Evolutionary conservation across 1,140 invertebrate species (phyloP), one percentile per base, ranked within the genome.

Genomic region (Drosophila tristis): DNA sequence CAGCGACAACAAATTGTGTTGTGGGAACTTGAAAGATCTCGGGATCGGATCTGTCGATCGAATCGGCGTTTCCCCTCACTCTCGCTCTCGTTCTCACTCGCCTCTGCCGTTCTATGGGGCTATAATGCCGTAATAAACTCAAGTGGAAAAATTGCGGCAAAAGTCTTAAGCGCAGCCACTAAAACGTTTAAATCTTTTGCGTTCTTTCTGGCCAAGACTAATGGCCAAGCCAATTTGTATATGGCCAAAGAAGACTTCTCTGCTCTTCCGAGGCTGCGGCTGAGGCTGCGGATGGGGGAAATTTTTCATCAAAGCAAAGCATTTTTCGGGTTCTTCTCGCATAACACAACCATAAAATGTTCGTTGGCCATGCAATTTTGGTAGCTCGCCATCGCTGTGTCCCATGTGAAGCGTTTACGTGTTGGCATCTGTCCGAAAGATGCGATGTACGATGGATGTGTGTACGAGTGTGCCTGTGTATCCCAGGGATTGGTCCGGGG

Each of bases 221-320:
- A 87, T 87, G 82, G 82, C 72, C 60, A 43, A 61, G 71, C 79
- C 84, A 84, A 89, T 89, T 89, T 89, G 84, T 89, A 84, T 89
- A 82, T 74, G 79, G 66, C 70, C 67, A 47, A 49, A 20, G 56
- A 23, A 20, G 43, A 75, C 50, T 67, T 35, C 29, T 53, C 16
- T 16, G 7, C 7, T 29, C 29, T 31, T 8, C 7, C 8, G 29
- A 8, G 26, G 4, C 26, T 26, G 4, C 0, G 26, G 11, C 20
- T 20, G 1, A 20, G 2, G 20, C 20, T 20, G 20, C 16, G 0
- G 50, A 42, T 43, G 74, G 60, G 63, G 68, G 54, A 60, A 68
- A 67, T 82, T 82, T 82, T 82, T 79, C 76, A 82, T 82, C 80
- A 78, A 71, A 76, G 72, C 76, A 89, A 35, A 35, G 31, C 31